These are phyloP conservation scores for Venustaconcha ellipsiformis DNA, from an alignment of 1,140 invertebrate species.

Conservation along the genomic window DNA sequence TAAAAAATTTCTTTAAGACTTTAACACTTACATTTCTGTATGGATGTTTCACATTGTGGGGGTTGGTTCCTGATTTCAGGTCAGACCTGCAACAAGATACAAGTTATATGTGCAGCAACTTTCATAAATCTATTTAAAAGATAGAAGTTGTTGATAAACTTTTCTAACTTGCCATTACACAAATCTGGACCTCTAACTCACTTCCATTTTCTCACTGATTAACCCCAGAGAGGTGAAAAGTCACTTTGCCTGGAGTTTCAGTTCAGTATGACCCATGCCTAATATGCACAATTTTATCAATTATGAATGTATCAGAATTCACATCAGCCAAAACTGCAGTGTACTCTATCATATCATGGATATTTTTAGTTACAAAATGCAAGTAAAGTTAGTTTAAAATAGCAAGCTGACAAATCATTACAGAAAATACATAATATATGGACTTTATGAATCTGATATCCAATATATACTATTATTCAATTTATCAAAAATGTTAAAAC, in stretches of 20 bases:
- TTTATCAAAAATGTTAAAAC: too few species aligned
- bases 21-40: constrained; percentile 21
- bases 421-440: too few species aligned
- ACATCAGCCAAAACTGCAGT: too few species aligned
- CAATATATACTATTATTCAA: too few species aligned
- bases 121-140: not conserved
- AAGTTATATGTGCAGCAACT: not conserved
- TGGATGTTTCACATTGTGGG: constrained; percentile 44
- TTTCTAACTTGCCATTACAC: not conserved
- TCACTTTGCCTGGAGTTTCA: too few species aligned
- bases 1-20: too few species aligned
- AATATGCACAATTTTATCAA: not conserved
- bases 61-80: constrained; percentile 59
- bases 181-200: not conserved
- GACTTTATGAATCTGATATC: too few species aligned
- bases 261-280: not conserved
- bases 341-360: too few species aligned
- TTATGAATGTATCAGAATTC: not conserved
- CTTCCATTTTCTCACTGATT: too few species aligned
- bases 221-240: not conserved
- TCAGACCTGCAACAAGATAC: constrained; percentile 43
- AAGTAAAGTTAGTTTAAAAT: too few species aligned
- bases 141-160: not conserved
- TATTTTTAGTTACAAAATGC: too few species aligned
- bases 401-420: too few species aligned